Base-by-base conservation (phyloP, 2,888 invertebrate genomes). In the Coenonympha glycerion region DNA sequence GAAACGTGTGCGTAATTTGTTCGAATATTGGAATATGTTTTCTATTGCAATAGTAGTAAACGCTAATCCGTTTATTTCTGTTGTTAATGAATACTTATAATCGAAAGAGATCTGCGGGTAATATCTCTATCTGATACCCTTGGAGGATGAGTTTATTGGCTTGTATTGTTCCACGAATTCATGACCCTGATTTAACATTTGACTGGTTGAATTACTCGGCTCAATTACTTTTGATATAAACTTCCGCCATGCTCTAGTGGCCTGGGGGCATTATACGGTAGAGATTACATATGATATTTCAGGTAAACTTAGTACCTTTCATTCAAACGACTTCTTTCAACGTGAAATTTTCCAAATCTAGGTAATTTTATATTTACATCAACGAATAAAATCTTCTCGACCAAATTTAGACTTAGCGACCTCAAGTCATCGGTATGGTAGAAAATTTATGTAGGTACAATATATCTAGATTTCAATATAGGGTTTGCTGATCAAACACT, bases 161-260 rank as follows among this genome's bases (percentile, higher is more conserved):
- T 65, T 58, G 56, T 56, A 63, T 58, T 63, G 59, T 52, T 60
- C 54, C 52, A 48, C 41, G 51, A 55, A 56, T 57, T 33, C 22
- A 57, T 71, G 71, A 72, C 76, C 71, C 72, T 71, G 70, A 71
- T 76, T 69, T 66, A 69, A 70, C 69, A 66, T 70, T 71, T 70
- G 74, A 74, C 68, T 68, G 65, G 71, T 69, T 66, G 70, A 76
- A 79, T 77, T 77, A 76, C 78, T 77, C 72, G 69, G 73, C 70
- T 71, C 68, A 76, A 79, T 71, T 73, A 69, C 72, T 70, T 71
- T 72, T 74, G 75, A 80, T 75, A 56, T 55, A 59, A 65, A 77
- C 77, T 80, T 84, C 83, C 83, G 78, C 57, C 59, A 62, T 57
- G 59, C 52, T 58, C 56, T 56, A 65, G 66, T 64, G 61, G 65